Percentiles rank a stretch among this genome's conserved stretches.
phyloP scores from a whole-genome alignment of 37 sponge, comb jelly and placozoan genomes.

The Amphimedon queenslandica region DNA sequence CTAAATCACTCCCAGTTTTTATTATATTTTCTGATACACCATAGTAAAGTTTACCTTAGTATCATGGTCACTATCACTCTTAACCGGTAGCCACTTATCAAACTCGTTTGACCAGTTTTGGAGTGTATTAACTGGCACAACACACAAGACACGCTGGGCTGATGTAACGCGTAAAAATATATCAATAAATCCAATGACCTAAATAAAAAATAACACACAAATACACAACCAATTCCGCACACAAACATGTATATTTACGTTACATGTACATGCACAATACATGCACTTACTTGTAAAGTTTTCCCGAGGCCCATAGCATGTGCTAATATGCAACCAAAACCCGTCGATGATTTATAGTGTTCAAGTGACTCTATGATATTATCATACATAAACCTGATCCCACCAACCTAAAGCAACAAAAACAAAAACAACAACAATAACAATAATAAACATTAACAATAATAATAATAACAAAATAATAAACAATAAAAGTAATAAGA shows the following conservation, averaged over 20 bases:
- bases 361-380: slow-evolving; percentile 81
- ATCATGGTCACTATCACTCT: background rate
- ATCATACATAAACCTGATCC: slow-evolving; percentile 93
- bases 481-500: too few species aligned
- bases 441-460: too few species aligned
- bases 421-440: too few species aligned
- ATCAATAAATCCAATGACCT: slow-evolving; percentile 91
- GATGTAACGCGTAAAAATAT: slow-evolving; percentile 77
- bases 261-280: too few species aligned
- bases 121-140: slow-evolving; percentile 95
- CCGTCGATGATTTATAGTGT: slow-evolving; percentile 45
- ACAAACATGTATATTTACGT: too few species aligned
- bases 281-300: slow-evolving; percentile 90
- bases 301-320: slow-evolving; percentile 99
- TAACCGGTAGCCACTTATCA: slow-evolving; percentile 84
- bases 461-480: too few species aligned
- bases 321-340: slow-evolving; percentile 97
- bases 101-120: slow-evolving; percentile 95
- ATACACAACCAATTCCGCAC: background rate
- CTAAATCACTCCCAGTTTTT: too few species aligned
- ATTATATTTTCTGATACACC: too few species aligned
- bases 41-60: background rate
- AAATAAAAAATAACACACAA: too few species aligned
- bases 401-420: slow-evolving; percentile 69
- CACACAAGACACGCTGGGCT: slow-evolving; percentile 71